Base-by-base conservation (phyloP, 2,888 invertebrate genomes). In the Penaeus monodon region DNA sequence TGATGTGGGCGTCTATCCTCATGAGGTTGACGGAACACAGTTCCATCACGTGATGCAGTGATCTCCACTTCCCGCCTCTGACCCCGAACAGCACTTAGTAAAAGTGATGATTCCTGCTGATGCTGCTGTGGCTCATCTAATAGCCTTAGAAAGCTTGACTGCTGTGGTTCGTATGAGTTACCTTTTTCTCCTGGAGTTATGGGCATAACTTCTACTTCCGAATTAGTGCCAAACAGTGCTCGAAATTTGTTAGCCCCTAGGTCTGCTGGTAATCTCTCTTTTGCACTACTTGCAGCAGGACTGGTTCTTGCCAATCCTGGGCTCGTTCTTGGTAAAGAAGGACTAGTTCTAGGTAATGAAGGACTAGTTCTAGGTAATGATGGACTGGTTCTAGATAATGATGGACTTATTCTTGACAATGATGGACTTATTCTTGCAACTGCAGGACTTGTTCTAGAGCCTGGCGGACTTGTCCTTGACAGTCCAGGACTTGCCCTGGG, bases 171-270 rank as follows among this genome's bases (percentile, higher is more conserved):
- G n/a, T 38, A 49, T 17, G 68, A 57, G 24, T 74, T 27, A 22
- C 22, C 27, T 49, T 84, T 84, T 81, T 49, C 33, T 27, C 66
- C 80, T n/a, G 22, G 70, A 57, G 80, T 33, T 27, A 88, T 81
- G 68, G 88, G 84, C 88, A 88, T 88, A 14, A 89, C 77, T 44
- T 89, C 89, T 38, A 89, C 81, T 12, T 89, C 89, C 44, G 84
- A 77, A 49, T 87, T 89, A 7, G 85, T 89, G 2, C 88, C 88
- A 77, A 84, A 88, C 38, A 44, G 68, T 64, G 80, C 66, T 29
- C 84, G 74, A 27, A 88, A 57, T 24, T 63, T 88, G 57, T 65
- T 76, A 20, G 84, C 80, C 74, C 81, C 84, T 65, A 88, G 57
- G 44, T 68, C 79, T 65, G 64, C 44, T 38, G 83, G 27, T 20